A percentile compares a stretch with the other conserved stretches of the same genome.
Evolutionary conservation across 2,888 invertebrate species (phyloP).

Genomic region (Itoplectis maculator): DNA sequence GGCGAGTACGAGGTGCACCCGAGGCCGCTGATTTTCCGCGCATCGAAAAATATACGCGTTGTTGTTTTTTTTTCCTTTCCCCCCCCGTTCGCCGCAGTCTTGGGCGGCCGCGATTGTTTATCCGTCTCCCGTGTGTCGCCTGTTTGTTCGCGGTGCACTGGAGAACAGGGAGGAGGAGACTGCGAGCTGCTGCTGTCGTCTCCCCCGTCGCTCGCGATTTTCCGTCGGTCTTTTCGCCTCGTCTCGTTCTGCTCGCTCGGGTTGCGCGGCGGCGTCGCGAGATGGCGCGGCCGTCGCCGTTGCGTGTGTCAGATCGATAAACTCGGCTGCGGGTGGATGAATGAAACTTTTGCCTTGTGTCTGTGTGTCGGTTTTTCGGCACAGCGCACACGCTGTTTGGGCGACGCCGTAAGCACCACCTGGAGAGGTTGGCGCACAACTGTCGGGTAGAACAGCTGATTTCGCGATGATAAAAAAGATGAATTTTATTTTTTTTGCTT

Average conservation of each 20-base stretch:
- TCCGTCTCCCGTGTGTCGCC: conserved; percentile 7
- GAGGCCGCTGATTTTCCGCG: conserved; percentile 13
- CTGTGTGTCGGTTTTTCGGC: neutral
- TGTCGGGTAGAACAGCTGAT: too few relatives aligned
- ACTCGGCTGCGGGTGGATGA: conserved; percentile 9
- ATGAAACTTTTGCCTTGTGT: neutral
- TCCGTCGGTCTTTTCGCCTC: conserved; percentile 9
- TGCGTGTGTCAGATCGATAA: conserved; percentile 48
- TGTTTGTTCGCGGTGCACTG: conserved; percentile 39
- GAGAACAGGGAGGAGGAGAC: conserved; percentile 7
- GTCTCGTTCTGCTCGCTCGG: neutral
- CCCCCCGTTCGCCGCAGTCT: neutral
- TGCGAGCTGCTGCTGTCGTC: conserved; percentile 11
- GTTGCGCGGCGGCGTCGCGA: neutral
- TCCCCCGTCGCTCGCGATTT: conserved; percentile 18
- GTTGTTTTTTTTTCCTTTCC: conserved; percentile 17
- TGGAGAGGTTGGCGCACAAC: too few relatives aligned
- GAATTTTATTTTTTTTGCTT: too few relatives aligned
- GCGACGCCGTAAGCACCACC: too few relatives aligned
- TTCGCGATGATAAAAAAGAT: too few relatives aligned
- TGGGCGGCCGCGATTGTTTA: conserved; percentile 15
- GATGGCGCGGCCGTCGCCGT: conserved; percentile 34
- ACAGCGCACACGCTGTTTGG: too few relatives aligned
- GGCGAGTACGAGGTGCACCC: conserved; percentile 41
- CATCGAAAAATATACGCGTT: conserved; percentile 29